phyloP scores from a whole-genome alignment of 2,113 vertebrate species.

The Gorsachius goisagi region DNA sequence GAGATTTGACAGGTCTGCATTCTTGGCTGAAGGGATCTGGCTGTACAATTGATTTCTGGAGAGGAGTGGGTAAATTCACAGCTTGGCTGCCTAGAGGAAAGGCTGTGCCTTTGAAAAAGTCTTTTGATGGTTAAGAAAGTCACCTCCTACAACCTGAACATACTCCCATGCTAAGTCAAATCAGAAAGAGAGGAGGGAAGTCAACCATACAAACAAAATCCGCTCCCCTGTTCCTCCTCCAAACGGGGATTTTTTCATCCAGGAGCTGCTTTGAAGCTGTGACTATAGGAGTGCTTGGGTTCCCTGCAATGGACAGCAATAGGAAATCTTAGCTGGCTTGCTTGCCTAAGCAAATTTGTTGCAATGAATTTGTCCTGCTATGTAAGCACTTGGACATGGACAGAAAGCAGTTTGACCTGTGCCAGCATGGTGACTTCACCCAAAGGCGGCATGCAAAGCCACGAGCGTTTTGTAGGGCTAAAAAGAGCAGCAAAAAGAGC shows the following conservation, averaged over 20 bases:
- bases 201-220: not conserved
- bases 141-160: not conserved
- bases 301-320: not conserved
- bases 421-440: not conserved
- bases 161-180: accelerated
- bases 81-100: not conserved
- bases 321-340: not conserved
- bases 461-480: not conserved
- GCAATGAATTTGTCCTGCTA: not conserved
- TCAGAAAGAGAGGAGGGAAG: not conserved
- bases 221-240: not conserved
- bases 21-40: conserved; percentile 45
- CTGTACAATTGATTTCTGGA: not conserved
- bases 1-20: conserved; percentile 57
- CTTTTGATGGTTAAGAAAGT: not conserved
- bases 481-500: not conserved
- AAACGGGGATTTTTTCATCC: not conserved
- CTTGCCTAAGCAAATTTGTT: not conserved
- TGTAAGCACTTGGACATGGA: not conserved
- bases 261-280: not conserved
- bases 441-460: not conserved
- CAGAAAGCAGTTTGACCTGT: not conserved
- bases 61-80: not conserved
- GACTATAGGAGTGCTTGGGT: not conserved
- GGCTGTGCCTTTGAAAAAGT: not conserved